Conservation (phyloP, 2,888 invertebrate species). For the Octodonta nipae region DNA sequence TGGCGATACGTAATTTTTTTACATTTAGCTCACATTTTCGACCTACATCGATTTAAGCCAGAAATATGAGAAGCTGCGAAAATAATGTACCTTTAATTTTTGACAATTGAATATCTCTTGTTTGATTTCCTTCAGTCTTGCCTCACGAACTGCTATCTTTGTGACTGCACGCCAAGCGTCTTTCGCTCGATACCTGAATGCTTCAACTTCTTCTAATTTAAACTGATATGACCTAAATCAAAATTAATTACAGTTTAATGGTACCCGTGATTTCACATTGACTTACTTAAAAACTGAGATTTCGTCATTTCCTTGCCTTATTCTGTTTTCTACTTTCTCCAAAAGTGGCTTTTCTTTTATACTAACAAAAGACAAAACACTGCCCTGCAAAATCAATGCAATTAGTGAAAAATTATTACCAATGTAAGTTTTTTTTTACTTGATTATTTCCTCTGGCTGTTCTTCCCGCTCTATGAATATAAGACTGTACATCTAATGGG, state of each 20-base stretch:
- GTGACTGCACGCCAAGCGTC: constrained; percentile 95
- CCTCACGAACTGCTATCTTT: constrained; percentile 82
- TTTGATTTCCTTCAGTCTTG: constrained; percentile 88
- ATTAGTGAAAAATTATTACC: not conserved
- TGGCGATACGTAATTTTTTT: not conserved
- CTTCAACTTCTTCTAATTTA: constrained; percentile 87
- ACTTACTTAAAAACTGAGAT: constrained; percentile 51
- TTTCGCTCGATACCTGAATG: constrained; percentile 84
- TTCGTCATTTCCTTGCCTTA: constrained; percentile 52
- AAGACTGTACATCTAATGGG: constrained; percentile 75
- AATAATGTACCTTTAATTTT: constrained; percentile 57
- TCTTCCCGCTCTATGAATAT: constrained; percentile 85
- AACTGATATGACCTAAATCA: constrained; percentile 74
- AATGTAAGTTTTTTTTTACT: constrained; percentile 30
- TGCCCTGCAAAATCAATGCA: constrained; percentile 44
- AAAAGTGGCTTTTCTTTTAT: constrained; percentile 61
- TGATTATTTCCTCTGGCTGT: constrained; percentile 78
- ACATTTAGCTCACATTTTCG: too few relatives aligned
- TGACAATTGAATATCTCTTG: constrained; percentile 83
- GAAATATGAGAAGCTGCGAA: too few relatives aligned
- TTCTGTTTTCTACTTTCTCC: constrained; percentile 60
- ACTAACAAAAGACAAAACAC: constrained; percentile 78
- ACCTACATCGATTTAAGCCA: not conserved
- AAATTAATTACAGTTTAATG: too few relatives aligned
- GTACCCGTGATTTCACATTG: not conserved